Evolutionary conservation across 92 coral and sea anemone species (phyloP), one percentile per base, ranked within the genome.

Genomic region (Phenganax stokvisi): DNA sequence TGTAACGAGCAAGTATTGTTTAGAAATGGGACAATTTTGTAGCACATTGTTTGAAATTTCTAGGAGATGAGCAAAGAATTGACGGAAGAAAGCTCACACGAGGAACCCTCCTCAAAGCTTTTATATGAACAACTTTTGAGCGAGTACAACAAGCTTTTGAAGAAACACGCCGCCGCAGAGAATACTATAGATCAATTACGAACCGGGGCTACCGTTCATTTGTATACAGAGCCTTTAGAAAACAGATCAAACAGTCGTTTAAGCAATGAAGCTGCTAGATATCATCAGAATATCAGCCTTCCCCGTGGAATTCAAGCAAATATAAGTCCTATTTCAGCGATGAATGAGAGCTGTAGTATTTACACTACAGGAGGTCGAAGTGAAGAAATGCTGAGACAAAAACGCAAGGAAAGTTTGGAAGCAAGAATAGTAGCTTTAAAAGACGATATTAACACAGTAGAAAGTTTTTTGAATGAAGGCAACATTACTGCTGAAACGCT

Each of bases 111-210:
- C 6, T 10, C 86, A 0, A 87, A 87, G 80, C 91, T 91, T 76
- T 80, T 92, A 31, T 90, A 91, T 81, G 80, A 87, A 83, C 85
- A 96, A 72, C 85, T 96, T 44, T 97, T 91, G 64, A 86, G 88
- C 59, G 97, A 96, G 52, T 96, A 96, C 89, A 96, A 92, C 80
- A 89, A 96, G 57, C 85, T 96, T 11, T 88, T 96, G 55, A 90
- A 92, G 51, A 88, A 89, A 63, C 89, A 90, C 82, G 99, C 99
- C 0, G 96, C 90, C 83, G 99, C 99, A 44, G 99, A 96, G 85
- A 96, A 96, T 83, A 96, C 97, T 8, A 96, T 96, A 28, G 99
- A 96, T 85, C 92, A 92, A 80, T 88, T 96, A 71, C 80, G 91
- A 77, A 96, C 92, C 52, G 99, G 99, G 67, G 97, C 99, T 9